Evolutionary conservation across 2,888 invertebrate genomes (phyloP), one percentile per base, ranked within the genome.

Genomic region (Drosophila gaucha): DNA sequence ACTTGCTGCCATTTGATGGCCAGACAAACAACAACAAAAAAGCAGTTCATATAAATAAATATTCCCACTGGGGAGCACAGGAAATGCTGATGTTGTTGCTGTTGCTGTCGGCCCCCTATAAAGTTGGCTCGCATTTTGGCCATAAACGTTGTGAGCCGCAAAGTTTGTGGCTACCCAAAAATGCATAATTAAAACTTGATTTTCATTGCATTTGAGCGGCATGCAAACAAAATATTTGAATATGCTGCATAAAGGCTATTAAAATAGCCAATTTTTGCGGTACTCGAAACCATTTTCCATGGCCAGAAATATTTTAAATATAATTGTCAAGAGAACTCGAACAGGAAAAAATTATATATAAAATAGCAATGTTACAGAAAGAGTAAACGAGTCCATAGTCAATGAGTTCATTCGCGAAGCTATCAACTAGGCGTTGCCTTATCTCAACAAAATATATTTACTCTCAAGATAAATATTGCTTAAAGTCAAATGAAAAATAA

Each of bases 141-240:
- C 70, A 60, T 33, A 39, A 43, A 31, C 24, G 30, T 30, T 57
- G 58, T 6, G n/a, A 28, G 36, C 50, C 22, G 12, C 36, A 56
- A 38, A 49, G 18, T 58, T 58, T 64, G 51, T 2, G 74, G 74
- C 43, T 28, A 51, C 20, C 65, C 33, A 39, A 41, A 73, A 59
- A 65, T 57, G 52, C 74, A 73, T 65, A 69, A 74, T 69, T 74
- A 57, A 65, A 69, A 65, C 57, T 71, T 47, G 46, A 69, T 69
- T 66, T 73, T 66, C 44, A 74, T 60, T 57, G 65, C 54, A 57
- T 41, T 69, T 56, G 58, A 56, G 38, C 49, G 8, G 35, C 41
- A 24, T 38, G 50, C 41, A 64, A 56, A 44, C 44, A 49, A 31
- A 43, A 55, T 22, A 51, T 26, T 57, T 55, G 46, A 49, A 62